Base-by-base conservation (phyloP, 2,113 vertebrate genomes). In the Microtus richardsoni region DNA sequence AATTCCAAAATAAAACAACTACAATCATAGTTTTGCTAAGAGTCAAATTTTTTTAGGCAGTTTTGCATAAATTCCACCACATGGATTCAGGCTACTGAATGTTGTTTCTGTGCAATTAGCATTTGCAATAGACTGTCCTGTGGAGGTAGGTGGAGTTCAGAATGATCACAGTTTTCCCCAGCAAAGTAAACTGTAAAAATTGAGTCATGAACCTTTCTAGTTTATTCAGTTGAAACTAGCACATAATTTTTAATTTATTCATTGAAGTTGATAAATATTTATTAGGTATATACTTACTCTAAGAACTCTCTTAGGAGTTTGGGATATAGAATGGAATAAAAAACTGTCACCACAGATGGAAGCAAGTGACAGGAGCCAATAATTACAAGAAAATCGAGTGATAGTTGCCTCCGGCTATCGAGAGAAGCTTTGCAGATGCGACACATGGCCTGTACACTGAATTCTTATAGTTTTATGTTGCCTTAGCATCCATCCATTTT, bases 161-260 rank as follows among this genome's bases (percentile, higher is more conserved):
- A 83, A 62, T 82, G 2, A 71, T 39, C 49, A 71, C 70, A 2
- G 2, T 91, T 88, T 94, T 95, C 12, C 30, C 52, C 7, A 44
- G 33, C 68, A 95, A 96, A 90, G 36, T 79, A 94, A 97, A 89
- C 17, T 82, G 0, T 94, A 91, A 92, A 92, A 91, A 62, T 87
- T 95, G 70, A 90, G 88, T 88, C 90, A 74, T 73, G 33, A 94
- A 87, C 0, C 1, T 44, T 96, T 93, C 75, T 71, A 75, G 26
- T 49, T 70, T 95, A 94, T 84, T 92, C 60, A 70, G 16, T 71
- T 95, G 79, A 95, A 92, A 54, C 33, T 68, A 92, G 52, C 4
- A 52, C 30, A 3, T 54, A 88, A 74, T 95, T 96, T 52, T 80
- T 94, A 94, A 95, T 89, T 92, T 95, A 82, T 95, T 93, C 44